Evolutionary conservation across 2,888 invertebrate genomes (phyloP), one percentile per base, ranked within the genome.

Genomic region (Ctenicera cuprea): DNA sequence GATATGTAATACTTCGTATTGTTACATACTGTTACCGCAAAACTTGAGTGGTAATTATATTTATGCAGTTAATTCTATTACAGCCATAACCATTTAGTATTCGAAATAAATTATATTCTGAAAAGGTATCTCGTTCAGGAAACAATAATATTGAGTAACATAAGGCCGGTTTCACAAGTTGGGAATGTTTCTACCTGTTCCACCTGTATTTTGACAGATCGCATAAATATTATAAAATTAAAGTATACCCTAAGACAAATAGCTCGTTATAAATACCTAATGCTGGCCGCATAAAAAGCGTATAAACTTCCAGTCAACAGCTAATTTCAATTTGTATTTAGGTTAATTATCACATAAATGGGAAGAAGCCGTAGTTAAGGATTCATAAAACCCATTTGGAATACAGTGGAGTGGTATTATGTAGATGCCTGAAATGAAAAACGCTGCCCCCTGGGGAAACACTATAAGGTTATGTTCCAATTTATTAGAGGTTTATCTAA

Each of bases 251-350:
- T 37, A 72, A 75, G 75, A 75, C 72, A 72, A 72, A 75, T 75
- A 69, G 72, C 75, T 69, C 18, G 50, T 72, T 69, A 69, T 72
- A 75, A 75, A 72, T 75, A 71, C 38, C 38, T 68, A 75, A 71
- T 68, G 69, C 33, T 76, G 72, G 78, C 65, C 71, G 48, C 69
- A 75, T 77, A 78, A 80, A 78, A 74, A 78, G 76, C 75, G 73
- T 77, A 79, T 79, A 79, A 80, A 81, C 76, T 74, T 79, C 71
- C 70, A 81, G 79, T 82, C 80, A 81, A 81, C 81, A 80, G 81
- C 78, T 82, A 83, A 83, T 83, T 83, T 83, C 82, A 83, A 83
- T 83, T 83, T 83, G 83, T 83, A 79, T 82, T 82, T 80, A 69
- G 77, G 77, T 79, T 82, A 83, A 83, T 83, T 82, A 83, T 82